A percentile compares a stretch with the other conserved stretches of the same genome.
Conservation (phyloP, 2,113 vertebrate species). For the Lophius piscatorius region DNA sequence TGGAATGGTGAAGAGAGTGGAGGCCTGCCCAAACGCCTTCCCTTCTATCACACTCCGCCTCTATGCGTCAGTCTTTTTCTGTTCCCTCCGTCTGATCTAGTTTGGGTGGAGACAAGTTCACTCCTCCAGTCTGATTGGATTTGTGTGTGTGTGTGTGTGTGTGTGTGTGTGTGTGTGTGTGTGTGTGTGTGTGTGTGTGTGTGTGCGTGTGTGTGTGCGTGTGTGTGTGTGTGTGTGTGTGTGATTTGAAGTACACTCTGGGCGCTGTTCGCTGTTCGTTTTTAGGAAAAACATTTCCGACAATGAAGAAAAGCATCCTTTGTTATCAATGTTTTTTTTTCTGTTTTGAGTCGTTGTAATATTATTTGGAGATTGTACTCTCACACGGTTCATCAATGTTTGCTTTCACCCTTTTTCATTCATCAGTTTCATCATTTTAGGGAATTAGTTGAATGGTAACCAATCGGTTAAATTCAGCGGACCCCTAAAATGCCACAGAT, state of each 20-base stretch:
- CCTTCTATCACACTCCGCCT: slow-evolving; percentile 52
- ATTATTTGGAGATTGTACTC: slow-evolving; percentile 12
- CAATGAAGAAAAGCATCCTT: slow-evolving; percentile 31
- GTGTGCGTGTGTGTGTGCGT: slow-evolving; percentile 20
- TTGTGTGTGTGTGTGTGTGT: slow-evolving; percentile 47
- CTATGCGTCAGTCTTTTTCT: slow-evolving; percentile 61
- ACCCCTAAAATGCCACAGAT: too few species aligned
- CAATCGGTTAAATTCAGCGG: too few species aligned
- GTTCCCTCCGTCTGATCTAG: slow-evolving; percentile 65
- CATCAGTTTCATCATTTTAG: slow-evolving; percentile 28
- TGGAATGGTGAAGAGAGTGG: slow-evolving; percentile 49
- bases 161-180: slow-evolving; percentile 23
- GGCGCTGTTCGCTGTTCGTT: slow-evolving; percentile 11
- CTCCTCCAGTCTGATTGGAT: slow-evolving; percentile 65
- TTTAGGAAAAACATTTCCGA: slow-evolving; percentile 48
- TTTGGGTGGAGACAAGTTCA: slow-evolving; percentile 65
- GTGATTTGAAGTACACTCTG: slow-evolving; percentile 37
- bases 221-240: slow-evolving; percentile 36
- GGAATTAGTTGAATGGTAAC: slow-evolving; percentile 20
- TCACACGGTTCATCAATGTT: neutral
- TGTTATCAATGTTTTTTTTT: slow-evolving; percentile 5
- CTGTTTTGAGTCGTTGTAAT: neutral
- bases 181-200: slow-evolving; percentile 33
- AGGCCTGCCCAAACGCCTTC: slow-evolving; percentile 48
- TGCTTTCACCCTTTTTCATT: neutral